Conservation (phyloP, 2,797 vertebrate species). For the Melanogrammus aeglefinus region DNA sequence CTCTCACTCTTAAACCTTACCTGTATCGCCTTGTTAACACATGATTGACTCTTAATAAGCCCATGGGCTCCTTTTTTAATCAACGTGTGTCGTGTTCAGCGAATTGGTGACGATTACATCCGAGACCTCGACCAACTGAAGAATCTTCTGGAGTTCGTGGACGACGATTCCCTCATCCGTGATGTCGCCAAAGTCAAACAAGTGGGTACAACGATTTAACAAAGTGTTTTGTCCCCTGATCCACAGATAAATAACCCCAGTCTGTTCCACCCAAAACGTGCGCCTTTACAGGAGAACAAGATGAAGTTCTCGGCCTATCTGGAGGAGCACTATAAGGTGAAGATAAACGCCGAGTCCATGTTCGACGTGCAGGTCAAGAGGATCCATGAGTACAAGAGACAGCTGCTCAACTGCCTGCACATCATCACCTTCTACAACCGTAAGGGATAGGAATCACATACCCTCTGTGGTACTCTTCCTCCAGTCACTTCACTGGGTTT, state of each 20-base stretch:
- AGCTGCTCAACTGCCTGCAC: conserved; percentile 91
- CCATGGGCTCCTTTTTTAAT: not conserved
- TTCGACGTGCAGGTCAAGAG: conserved; percentile 92
- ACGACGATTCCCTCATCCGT: conserved; percentile 83
- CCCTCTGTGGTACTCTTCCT: too few relatives aligned
- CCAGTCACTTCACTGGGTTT: too few relatives aligned
- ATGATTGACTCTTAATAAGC: not conserved
- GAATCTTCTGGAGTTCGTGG: conserved; percentile 79
- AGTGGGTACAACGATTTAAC: conserved; percentile 57
- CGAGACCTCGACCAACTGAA: conserved; percentile 83
- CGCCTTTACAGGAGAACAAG: conserved; percentile 84
- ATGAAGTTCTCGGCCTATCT: conserved; percentile 83
- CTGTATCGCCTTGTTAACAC: not conserved
- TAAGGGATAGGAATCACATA: conserved; percentile 28
- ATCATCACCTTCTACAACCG: conserved; percentile 90
- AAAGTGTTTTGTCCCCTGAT: not conserved
- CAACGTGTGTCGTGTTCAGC: conserved; percentile 56
- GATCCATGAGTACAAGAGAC: conserved; percentile 92
- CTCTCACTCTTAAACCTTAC: not conserved
- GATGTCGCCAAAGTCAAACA: conserved; percentile 91
- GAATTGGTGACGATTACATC: conserved; percentile 89
- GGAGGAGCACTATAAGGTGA: conserved; percentile 83
- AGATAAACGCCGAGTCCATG: conserved; percentile 87
- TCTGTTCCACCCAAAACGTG: not conserved
- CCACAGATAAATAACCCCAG: not conserved